Evolutionary conservation across 1,140 invertebrate genomes (phyloP), one percentile per base, ranked within the genome.

Genomic region (Aphidius gifuensis): DNA sequence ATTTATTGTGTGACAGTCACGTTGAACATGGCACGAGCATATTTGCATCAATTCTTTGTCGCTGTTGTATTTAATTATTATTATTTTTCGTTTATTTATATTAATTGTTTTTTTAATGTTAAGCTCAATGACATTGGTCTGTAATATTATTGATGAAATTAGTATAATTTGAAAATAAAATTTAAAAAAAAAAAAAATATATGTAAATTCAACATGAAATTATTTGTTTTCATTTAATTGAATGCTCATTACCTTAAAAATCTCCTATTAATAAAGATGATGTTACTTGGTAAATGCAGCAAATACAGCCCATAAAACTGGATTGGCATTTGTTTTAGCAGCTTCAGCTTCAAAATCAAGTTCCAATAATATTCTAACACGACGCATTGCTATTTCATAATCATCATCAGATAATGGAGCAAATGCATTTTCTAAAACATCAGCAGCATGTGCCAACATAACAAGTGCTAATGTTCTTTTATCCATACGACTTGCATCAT

Each of bases 381-480:
- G 88, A 72, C 95, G 93, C 89, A 97, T 98, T 49, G 96, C 97
- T 63, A 99, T 82, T 83, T 99, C 97, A 77, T 99, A 99, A 78
- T 99, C 97, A 73, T 99, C 96, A 79, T 99, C 96, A 47, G 94
- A 97, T 3, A 99, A 85, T 2, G 97, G 96, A 23, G 94, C 95
- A 83, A 99, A 99, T n/a, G 98, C 98, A 83, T 99, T 99, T 83
- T 99, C 98, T 5, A 99, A 83, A 11, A 99, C 97, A 82, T 99
- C 97, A 53, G 96, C 97, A 11, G 96, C 94, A 80, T 99, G 96
- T 23, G 97, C 95, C 57, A 99, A 83, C 77, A 97, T 92, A 71
- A 99, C 88, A 54, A 99, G 83, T 23, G 96, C 90, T 65, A 99
- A 80, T 66, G 94, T 90, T 50, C 97, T 85, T 76, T 92, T 94